Base-by-base conservation (phyloP, 1,140 invertebrate genomes). In the Carcinoscorpius rotundicauda region DNA sequence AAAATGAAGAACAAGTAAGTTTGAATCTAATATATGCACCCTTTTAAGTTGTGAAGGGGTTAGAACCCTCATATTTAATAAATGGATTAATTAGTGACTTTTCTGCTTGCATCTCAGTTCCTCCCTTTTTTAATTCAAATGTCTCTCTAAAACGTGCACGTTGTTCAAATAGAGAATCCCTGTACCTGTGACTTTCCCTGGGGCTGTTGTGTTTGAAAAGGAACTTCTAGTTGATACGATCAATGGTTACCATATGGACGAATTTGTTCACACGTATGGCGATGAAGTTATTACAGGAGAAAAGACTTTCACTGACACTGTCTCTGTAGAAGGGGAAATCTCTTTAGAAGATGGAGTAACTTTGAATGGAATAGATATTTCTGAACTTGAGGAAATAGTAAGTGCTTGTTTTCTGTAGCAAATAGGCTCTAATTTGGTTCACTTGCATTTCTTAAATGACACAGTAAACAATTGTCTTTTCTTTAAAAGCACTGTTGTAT, bases 1-100 rank as follows among this genome's bases (percentile, higher is more conserved):
- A 64, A 50, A 52, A 53, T 5, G 49, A 3, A 8, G 6, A 9
- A 1, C 66, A 67, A 53, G 66, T 64, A 58, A 67, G 58, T 61
- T 60, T 56, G 5, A 57, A 10, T 50, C 49, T 51, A 51, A 8
- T 5, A 61, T 9, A 49, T 8, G 6, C 10, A 49, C 49, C 8
- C 3, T 51, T 29, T 0, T 11, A 5, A 5, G 5, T n/a, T 6
- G 6, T 11, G 2, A 29, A 29, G 51, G 3, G 55, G 4, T 29
- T 62, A 55, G 55, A 5, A 4, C 55, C 3, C 8, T 59, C 59
- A 6, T 10, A 57, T 62, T 48, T 6, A 66, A 62, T 11, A 2
- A 48, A 61, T 66, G 8, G 58, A 64, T 11, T 52, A n/a, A 10
- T 52, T 55, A 5, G 49, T 60, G 5, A 51, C 4, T 5, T 6